These are phyloP conservation scores for Archips crataeganus DNA, from an alignment of 2,888 invertebrate species.

Conservation along the genomic window DNA sequence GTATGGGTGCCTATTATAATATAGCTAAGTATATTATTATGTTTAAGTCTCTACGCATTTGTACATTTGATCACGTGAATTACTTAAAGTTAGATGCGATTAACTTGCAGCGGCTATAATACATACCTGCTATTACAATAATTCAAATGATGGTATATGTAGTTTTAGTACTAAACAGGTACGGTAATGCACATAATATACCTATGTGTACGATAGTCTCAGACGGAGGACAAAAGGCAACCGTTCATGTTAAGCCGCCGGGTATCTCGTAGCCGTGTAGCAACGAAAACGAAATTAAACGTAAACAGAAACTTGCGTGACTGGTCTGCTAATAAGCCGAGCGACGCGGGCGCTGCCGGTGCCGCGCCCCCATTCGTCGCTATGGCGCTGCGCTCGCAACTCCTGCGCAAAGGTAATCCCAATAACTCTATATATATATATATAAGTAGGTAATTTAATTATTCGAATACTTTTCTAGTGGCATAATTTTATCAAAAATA, in stretches of 20 bases:
- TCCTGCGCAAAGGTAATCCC: conserved; percentile 77
- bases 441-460: conserved; percentile 9
- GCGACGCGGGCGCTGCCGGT: conserved; percentile 46
- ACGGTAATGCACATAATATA: too few relatives aligned
- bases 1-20: too few relatives aligned
- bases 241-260: neutral
- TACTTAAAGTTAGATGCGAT: neutral
- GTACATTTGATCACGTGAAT: too few relatives aligned
- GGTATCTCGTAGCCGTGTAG: conserved; percentile 18
- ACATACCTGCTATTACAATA: too few relatives aligned
- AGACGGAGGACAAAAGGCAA: neutral
- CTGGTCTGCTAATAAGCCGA: conserved; percentile 62
- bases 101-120: neutral
- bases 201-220: too few relatives aligned
- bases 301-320: conserved; percentile 71
- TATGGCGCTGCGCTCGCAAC: conserved; percentile 78
- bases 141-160: too few relatives aligned
- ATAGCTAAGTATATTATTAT: too few relatives aligned
- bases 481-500: neutral
- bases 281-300: conserved; percentile 53
- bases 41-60: too few relatives aligned
- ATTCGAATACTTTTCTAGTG: neutral
- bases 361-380: conserved; percentile 74
- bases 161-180: too few relatives aligned
- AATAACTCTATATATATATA: conserved; percentile 31